Conservation (phyloP, 2,113 vertebrate species). For the Bungarus multicinctus region DNA sequence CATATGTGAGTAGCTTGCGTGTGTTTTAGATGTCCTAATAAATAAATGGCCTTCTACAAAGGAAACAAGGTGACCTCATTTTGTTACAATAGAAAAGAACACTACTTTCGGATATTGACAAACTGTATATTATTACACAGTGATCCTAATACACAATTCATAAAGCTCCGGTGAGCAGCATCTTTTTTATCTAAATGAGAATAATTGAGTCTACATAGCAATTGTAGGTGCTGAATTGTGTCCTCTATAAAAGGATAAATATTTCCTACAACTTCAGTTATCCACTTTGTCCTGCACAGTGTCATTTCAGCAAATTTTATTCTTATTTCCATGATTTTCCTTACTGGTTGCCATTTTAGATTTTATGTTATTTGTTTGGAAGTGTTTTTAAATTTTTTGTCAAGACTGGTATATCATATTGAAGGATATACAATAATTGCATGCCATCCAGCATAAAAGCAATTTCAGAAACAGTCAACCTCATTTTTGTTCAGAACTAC, state of each 20-base stretch:
- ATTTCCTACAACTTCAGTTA: background rate
- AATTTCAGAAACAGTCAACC: background rate
- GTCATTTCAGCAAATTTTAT: background rate
- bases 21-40: slow-evolving; percentile 34
- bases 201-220: background rate
- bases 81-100: background rate
- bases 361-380: background rate
- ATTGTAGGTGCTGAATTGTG: background rate
- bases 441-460: background rate
- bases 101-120: slow-evolving; percentile 1
- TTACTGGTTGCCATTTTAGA: background rate
- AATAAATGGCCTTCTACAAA: background rate
- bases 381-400: background rate
- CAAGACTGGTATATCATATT: background rate
- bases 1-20: slow-evolving; percentile 79
- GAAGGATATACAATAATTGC: background rate
- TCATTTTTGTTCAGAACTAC: background rate
- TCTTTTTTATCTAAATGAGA: background rate
- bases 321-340: background rate
- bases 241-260: background rate
- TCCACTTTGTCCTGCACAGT: background rate
- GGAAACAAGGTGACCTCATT: slow-evolving; percentile 21
- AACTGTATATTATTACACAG: background rate
- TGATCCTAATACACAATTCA: background rate
- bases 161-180: background rate